A percentile compares a stretch with the other conserved stretches of the same genome.
Evolutionary conservation across 2,797 vertebrate genomes (phyloP).

Genomic region (Girardinus metallicus): DNA sequence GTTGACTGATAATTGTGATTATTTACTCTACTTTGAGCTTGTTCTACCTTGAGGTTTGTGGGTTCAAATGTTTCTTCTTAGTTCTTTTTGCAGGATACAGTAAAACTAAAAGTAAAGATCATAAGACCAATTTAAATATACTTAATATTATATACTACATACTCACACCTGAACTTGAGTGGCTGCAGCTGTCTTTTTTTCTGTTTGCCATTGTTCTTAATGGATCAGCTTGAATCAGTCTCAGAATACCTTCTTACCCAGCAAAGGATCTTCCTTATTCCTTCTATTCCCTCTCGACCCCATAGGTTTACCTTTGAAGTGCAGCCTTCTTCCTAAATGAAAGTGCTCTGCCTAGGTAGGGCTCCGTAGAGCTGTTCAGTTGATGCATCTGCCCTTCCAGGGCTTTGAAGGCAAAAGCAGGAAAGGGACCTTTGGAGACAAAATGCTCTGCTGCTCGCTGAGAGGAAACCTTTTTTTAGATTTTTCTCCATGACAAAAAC

Average conservation of each 20-base stretch:
- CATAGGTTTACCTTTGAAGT: slow-evolving; percentile 55
- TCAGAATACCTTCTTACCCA: slow-evolving; percentile 22
- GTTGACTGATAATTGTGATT: background rate
- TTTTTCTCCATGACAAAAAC: slow-evolving; percentile 62
- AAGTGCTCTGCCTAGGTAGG: slow-evolving; percentile 37
- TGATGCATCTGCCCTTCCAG: slow-evolving; percentile 35
- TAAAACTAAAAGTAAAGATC: background rate
- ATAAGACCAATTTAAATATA: background rate
- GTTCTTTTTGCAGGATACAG: background rate
- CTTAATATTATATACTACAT: too few relatives aligned
- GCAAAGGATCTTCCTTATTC: slow-evolving; percentile 14
- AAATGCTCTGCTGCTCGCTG: slow-evolving; percentile 50
- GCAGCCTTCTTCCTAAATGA: slow-evolving; percentile 40
- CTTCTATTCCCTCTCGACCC: slow-evolving; percentile 28
- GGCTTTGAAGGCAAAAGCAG: slow-evolving; percentile 14
- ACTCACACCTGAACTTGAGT: background rate
- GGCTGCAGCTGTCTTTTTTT: background rate
- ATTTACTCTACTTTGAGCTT: background rate
- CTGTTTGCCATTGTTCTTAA: slow-evolving; percentile 13
- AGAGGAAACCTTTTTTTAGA: slow-evolving; percentile 63
- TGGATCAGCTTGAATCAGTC: slow-evolving; percentile 28
- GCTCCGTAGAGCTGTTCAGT: slow-evolving; percentile 43
- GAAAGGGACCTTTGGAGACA: slow-evolving; percentile 39
- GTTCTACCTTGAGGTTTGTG: background rate
- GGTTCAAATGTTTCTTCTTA: background rate